Evolutionary conservation across 2,888 invertebrate species (phyloP).

Genomic region (Cephus spinipes): DNA sequence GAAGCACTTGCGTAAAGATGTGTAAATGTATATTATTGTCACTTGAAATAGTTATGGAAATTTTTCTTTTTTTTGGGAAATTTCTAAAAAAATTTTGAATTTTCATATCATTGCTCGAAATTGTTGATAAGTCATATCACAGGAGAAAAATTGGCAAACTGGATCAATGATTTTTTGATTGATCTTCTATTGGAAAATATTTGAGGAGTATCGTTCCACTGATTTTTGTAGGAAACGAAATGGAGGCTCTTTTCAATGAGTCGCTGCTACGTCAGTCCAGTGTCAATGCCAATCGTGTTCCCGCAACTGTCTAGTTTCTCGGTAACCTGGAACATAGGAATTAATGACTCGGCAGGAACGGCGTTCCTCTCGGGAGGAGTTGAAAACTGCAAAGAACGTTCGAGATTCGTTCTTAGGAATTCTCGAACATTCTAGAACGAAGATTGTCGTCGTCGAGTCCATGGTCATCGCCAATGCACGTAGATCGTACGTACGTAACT

Average conservation of each 20-base stretch:
- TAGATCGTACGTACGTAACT: background rate
- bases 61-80: no score
- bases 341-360: background rate
- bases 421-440: background rate
- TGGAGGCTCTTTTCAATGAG: background rate
- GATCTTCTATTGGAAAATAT: background rate
- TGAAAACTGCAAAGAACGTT: background rate
- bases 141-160: background rate
- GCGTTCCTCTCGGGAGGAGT: background rate
- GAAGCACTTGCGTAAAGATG: rapidly evolving
- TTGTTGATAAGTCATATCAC: no score
- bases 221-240: background rate
- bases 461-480: no score
- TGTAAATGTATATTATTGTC: no score
- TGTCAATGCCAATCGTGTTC: background rate
- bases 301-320: background rate
- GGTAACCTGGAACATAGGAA: background rate
- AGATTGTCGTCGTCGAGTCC: background rate
- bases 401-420: background rate
- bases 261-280: background rate
- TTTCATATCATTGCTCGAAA: no score
- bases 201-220: no score
- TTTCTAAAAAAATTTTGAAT: background rate
- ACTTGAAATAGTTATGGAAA: no score
- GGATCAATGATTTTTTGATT: background rate